Base-by-base conservation (phyloP, 2,797 vertebrate species). In the Alectoris magna region DNA sequence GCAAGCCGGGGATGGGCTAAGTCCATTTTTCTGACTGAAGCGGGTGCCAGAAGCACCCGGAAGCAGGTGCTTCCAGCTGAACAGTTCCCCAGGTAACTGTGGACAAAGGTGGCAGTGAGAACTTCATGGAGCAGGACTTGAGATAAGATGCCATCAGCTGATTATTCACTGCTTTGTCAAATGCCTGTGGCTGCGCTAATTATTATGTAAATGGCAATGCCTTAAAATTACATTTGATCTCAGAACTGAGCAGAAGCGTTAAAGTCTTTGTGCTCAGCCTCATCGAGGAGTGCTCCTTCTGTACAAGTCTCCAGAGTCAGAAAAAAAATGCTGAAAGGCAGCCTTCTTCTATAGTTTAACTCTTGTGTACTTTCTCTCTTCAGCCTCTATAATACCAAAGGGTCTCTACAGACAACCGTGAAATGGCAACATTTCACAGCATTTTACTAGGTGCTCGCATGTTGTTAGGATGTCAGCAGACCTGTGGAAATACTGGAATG, bases 61-160 rank as follows among this genome's bases (percentile, higher is more conserved):
- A 64, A 81, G 17, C 12, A 49, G 21, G 22, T 66, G 60, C 31
- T 68, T 88, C 49, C 74, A 66, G 46, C 60, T 87, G 29, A 46
- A 34, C 26, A 26, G 13, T 41, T 88, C 23, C 60, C 66, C 23
- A 43, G 44, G 14, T 72, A 70, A 63, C 11, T 27, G 12, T 5
- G 11, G 46, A 66, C 38, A 92, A 91, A 93, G 82, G 64, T 44
- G 83, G 48, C 36, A 56, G 43, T 29, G 87, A 84, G 43, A 92
- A 63, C 39, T 82, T 81, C 22, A 79, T 4, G 11, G 46, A 79
- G 62, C 26, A 31, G 43, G 51, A 63, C 12, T 23, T 10, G 6
- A 92, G 74, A 58, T 55, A 78, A 88, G 62, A 66, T 51, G 53
- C 14, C 1, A 0, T 46, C 53, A 58, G 59, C 39, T 70, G n/a